These are phyloP conservation scores for Pachyramphus minor DNA, from an alignment of 2,113 vertebrate species.

Conservation along the genomic window DNA sequence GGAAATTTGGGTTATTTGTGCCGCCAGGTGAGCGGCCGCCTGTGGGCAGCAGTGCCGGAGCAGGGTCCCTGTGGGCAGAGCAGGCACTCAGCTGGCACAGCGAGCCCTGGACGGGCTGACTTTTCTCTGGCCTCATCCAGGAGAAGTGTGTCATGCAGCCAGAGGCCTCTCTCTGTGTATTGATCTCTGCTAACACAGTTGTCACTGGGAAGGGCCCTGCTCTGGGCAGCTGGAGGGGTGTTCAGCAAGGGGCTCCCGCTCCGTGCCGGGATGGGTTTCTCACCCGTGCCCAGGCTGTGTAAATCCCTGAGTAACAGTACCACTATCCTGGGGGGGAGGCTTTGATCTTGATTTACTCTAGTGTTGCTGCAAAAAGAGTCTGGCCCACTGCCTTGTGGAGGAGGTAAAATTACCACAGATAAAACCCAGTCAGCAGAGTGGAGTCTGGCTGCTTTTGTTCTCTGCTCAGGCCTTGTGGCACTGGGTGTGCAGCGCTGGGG, in stretches of 20 bases:
- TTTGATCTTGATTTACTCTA: constrained; percentile 24
- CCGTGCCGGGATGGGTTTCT: neutral
- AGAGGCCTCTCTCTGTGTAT: neutral
- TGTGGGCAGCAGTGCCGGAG: accelerated
- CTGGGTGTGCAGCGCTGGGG: neutral
- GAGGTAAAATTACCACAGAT: constrained; percentile 23
- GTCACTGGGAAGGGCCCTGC: neutral
- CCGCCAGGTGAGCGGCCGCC: neutral
- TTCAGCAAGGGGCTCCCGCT: neutral
- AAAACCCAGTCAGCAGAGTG: constrained; percentile 36
- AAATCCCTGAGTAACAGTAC: constrained; percentile 22
- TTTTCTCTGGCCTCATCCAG: neutral
- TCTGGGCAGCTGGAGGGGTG: neutral
- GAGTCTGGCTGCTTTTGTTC: constrained; percentile 31
- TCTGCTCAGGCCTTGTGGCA: constrained; percentile 14
- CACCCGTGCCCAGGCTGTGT: neutral
- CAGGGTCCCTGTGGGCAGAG: neutral
- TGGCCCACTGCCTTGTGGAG: constrained; percentile 43
- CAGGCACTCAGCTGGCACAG: neutral
- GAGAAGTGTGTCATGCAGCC: constrained; percentile 4
- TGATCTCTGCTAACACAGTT: constrained; percentile 2
- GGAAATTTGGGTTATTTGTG: neutral
- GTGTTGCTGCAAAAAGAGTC: constrained; percentile 8
- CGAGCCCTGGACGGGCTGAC: neutral
- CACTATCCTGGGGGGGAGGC: neutral